Conservation (phyloP, 2,797 vertebrate genomes). For the Anguilla megastoma region DNA sequence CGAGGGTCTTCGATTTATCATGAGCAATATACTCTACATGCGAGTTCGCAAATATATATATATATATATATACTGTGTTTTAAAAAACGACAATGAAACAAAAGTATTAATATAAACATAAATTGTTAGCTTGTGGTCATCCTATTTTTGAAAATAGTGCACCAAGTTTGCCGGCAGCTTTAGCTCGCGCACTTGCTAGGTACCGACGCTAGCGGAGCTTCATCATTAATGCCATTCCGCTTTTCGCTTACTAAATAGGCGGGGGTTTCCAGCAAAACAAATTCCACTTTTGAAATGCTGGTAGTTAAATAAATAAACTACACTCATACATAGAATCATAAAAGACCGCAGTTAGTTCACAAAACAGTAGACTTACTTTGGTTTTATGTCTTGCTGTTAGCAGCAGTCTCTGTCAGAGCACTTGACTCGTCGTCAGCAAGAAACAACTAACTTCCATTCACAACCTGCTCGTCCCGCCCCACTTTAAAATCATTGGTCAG, state of each 20-base stretch:
- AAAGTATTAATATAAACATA: background rate
- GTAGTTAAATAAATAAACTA: background rate
- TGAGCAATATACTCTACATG: background rate
- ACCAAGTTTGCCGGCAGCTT: background rate
- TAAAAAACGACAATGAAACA: background rate
- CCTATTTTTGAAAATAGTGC: background rate
- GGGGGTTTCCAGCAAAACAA: slow-evolving; percentile 55
- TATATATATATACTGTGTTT: background rate
- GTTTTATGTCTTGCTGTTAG: background rate
- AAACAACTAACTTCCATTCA: slow-evolving; percentile 62
- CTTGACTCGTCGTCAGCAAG: slow-evolving; percentile 11
- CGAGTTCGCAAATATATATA: background rate
- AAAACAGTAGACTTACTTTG: slow-evolving; percentile 19
- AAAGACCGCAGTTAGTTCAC: too few species aligned
- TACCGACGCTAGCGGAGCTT: background rate
- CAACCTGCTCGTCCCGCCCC: slow-evolving; percentile 52
- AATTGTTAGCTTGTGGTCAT: background rate
- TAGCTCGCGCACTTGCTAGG: background rate
- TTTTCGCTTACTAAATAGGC: background rate
- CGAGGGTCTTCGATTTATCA: background rate
- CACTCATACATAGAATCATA: background rate
- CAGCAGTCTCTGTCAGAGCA: slow-evolving; percentile 5
- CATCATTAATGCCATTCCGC: background rate
- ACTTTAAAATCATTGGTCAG: slow-evolving; percentile 58
- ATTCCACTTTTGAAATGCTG: slow-evolving; percentile 55